Conservation (phyloP, 2,888 invertebrate species). For the Heterodera filipjevi region DNA sequence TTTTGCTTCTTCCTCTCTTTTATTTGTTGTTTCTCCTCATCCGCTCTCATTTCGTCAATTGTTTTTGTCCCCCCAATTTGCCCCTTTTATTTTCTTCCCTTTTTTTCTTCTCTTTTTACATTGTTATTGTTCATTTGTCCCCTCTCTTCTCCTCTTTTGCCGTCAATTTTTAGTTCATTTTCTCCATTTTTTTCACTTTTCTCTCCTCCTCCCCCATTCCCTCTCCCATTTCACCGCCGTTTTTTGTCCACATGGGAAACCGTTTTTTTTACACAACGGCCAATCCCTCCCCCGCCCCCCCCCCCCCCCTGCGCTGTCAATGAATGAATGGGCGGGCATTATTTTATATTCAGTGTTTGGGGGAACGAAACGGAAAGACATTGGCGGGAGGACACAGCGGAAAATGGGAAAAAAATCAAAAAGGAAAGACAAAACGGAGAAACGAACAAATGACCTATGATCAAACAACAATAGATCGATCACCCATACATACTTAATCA, state of each 20-base stretch:
- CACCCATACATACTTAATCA: too few species aligned
- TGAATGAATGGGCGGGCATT: constrained; percentile 4
- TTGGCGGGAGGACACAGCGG: neutral
- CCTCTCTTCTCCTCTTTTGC: too few species aligned
- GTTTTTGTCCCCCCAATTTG: neutral
- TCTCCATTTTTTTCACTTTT: neutral
- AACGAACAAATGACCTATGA: neutral
- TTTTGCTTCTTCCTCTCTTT: neutral
- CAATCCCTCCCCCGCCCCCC: neutral
- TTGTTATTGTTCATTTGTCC: neutral
- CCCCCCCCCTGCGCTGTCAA: neutral
- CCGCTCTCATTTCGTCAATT: neutral
- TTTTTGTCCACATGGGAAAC: constrained; percentile 9
- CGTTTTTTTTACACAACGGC: constrained; percentile 9
- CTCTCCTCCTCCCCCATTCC: neutral
- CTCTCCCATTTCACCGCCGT: neutral
- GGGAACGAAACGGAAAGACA: neutral
- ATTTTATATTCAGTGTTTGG: constrained; percentile 9
- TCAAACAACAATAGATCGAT: too few species aligned
- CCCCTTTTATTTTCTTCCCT: neutral
- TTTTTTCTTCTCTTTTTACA: neutral
- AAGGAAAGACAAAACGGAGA: neutral
- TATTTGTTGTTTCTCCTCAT: neutral
- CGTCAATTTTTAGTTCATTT: too few species aligned
- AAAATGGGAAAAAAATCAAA: neutral